Conservation (phyloP, 2,888 invertebrate genomes). For the Drosophila phalerata region DNA sequence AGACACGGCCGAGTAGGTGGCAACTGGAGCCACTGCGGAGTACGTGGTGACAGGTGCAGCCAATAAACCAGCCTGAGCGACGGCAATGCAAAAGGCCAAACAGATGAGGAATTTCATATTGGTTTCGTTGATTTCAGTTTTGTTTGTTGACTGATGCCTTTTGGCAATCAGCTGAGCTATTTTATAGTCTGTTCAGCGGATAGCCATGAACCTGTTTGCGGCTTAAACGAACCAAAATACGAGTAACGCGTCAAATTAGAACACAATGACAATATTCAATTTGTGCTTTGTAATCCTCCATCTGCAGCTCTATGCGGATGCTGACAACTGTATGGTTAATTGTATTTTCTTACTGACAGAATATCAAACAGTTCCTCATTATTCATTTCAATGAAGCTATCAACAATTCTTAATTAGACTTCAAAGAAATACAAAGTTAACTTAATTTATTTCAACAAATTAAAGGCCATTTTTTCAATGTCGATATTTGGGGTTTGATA, state of each 20-base stretch:
- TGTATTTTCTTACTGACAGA: slow-evolving; percentile 11
- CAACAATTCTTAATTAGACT: slow-evolving; percentile 16
- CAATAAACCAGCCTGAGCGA: slow-evolving; percentile 47
- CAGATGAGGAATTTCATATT: slow-evolving; percentile 54
- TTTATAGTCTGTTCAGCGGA: slow-evolving; percentile 40
- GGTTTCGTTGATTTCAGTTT: slow-evolving; percentile 16
- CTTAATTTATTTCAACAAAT: too few species aligned
- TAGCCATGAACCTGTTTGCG: slow-evolving; percentile 44
- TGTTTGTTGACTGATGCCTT: slow-evolving; percentile 33
- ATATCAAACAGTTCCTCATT: slow-evolving; percentile 20
- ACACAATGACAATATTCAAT: slow-evolving; percentile 46
- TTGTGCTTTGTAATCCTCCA: slow-evolving; percentile 42
- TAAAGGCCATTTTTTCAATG: too few species aligned
- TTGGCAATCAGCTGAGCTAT: slow-evolving; percentile 24
- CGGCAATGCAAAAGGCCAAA: slow-evolving; percentile 37
- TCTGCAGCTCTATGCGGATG: slow-evolving; percentile 20
- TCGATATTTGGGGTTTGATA: too few species aligned
- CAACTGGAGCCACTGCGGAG: slow-evolving; percentile 36
- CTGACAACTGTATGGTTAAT: slow-evolving; percentile 10
- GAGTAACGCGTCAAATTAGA: slow-evolving; percentile 30
- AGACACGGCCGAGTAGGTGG: slow-evolving; percentile 30
- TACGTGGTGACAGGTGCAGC: slow-evolving; percentile 44
- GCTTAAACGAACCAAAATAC: slow-evolving; percentile 24
- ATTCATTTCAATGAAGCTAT: slow-evolving; percentile 7
- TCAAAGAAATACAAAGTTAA: background rate